phyloP scores from a whole-genome alignment of 2,888 invertebrate genomes.

The Ophion ellenae region DNA sequence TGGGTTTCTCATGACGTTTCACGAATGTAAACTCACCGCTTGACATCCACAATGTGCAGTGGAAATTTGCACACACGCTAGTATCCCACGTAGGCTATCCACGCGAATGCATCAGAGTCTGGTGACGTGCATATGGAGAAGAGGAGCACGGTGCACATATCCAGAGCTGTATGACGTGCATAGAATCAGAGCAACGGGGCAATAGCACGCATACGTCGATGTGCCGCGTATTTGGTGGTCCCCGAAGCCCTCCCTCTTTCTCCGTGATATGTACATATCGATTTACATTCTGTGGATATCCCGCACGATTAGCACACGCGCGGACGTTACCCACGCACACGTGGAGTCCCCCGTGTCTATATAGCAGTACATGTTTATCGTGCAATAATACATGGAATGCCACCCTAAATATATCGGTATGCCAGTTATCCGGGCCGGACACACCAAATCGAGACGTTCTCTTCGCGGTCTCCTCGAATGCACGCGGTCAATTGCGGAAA shows the following conservation, averaged over 20 bases:
- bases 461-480: not conserved
- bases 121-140: conserved; percentile 22
- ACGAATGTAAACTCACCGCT: conserved; percentile 55
- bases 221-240: conserved; percentile 46
- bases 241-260: conserved; percentile 35
- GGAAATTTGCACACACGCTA: conserved; percentile 38
- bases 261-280: conserved; percentile 59
- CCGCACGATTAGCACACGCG: conserved; percentile 63
- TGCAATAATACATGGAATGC: conserved; percentile 18
- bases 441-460: conserved; percentile 7
- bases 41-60: conserved; percentile 49
- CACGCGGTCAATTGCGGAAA: conserved; percentile 75
- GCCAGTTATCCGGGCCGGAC: not conserved
- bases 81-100: conserved; percentile 3
- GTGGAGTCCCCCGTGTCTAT: not conserved
- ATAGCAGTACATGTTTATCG: conserved; percentile 13
- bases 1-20: conserved; percentile 57
- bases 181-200: conserved; percentile 55
- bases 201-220: conserved; percentile 56
- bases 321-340: conserved; percentile 8
- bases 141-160: conserved; percentile 3
- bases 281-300: conserved; percentile 70
- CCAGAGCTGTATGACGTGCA: conserved; percentile 45
- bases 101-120: not conserved
- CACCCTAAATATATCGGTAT: not conserved